Conservation (phyloP, 2,888 invertebrate genomes). For the Drosophila paracracens region DNA sequence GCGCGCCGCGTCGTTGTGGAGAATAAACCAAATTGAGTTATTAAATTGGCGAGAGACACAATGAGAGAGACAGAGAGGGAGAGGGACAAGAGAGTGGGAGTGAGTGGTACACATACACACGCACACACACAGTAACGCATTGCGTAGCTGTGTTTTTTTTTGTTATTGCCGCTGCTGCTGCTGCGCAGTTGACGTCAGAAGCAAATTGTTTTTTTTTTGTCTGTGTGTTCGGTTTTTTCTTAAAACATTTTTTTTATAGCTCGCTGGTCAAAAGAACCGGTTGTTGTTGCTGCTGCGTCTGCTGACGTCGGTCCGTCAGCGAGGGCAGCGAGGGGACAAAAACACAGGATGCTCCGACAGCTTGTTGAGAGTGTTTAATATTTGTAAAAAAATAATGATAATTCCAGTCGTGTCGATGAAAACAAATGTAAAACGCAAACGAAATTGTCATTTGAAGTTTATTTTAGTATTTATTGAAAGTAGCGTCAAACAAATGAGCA, state of each 20-base stretch:
- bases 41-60: conserved; percentile 33
- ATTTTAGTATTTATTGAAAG: conserved; percentile 17
- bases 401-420: not conserved
- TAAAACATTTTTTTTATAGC: conserved; percentile 58
- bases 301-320: conserved; percentile 54
- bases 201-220: conserved; percentile 37
- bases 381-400: not conserved
- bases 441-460: not conserved
- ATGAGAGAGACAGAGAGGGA: conserved; percentile 20
- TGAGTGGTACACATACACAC: conserved; percentile 38
- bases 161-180: conserved; percentile 52
- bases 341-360: conserved; percentile 17
- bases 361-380: conserved; percentile 26
- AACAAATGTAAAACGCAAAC: not conserved
- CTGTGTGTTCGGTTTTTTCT: conserved; percentile 37
- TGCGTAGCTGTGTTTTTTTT: conserved; percentile 37
- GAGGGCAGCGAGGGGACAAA: conserved; percentile 7
- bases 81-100: conserved; percentile 31
- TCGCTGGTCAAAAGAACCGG: conserved; percentile 73
- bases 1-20: conserved; percentile 42
- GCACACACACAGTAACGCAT: conserved; percentile 46
- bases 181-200: conserved; percentile 76
- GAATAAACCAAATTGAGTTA: conserved; percentile 64
- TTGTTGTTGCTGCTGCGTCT: conserved; percentile 45
- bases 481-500: conserved; percentile 23